Conservation (phyloP, 1,140 invertebrate genomes). For the Bombyx mandarina region DNA sequence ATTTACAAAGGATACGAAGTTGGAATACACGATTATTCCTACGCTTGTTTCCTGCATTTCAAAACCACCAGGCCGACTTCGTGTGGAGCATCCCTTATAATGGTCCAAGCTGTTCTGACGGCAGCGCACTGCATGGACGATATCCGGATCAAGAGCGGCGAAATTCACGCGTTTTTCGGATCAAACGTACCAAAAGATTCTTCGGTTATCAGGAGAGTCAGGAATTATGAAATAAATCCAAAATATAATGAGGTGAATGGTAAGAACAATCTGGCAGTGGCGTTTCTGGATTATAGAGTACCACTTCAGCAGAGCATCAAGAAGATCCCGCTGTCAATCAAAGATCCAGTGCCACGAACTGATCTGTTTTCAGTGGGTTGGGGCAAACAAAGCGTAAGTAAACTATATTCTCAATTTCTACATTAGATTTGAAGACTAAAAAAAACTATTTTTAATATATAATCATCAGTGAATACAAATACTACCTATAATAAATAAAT, state of each 20-base stretch:
- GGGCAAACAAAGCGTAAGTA: slow-evolving; percentile 22
- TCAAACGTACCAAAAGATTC: slow-evolving; percentile 12
- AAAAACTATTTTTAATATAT: too few relatives aligned
- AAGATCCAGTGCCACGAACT: background rate
- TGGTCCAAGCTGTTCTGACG: slow-evolving; percentile 13
- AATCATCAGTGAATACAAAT: too few relatives aligned
- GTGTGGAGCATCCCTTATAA: slow-evolving; percentile 19
- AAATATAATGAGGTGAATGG: slow-evolving; percentile 11
- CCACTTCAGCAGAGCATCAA: slow-evolving; percentile 7
- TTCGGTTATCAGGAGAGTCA: slow-evolving; percentile 9
- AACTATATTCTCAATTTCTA: background rate
- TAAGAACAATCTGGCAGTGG: slow-evolving; percentile 16
- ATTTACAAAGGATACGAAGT: slow-evolving; percentile 18
- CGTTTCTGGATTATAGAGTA: slow-evolving; percentile 12
- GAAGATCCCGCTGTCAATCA: slow-evolving; percentile 15
- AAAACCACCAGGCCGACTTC: slow-evolving; percentile 9
- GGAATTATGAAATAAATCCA: slow-evolving; percentile 12
- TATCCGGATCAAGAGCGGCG: slow-evolving; percentile 4
- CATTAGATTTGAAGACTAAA: background rate
- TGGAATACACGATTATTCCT: slow-evolving; percentile 13
- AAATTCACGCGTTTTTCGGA: slow-evolving; percentile 16
- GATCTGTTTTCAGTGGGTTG: slow-evolving; percentile 18
- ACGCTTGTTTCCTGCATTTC: slow-evolving; percentile 18
- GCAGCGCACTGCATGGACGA: slow-evolving; percentile 22
- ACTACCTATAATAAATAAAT: too few relatives aligned